Percentiles rank a stretch among this genome's conserved stretches.
Conservation (phyloP, 2,113 vertebrate species). For the Phocoena phocoena region DNA sequence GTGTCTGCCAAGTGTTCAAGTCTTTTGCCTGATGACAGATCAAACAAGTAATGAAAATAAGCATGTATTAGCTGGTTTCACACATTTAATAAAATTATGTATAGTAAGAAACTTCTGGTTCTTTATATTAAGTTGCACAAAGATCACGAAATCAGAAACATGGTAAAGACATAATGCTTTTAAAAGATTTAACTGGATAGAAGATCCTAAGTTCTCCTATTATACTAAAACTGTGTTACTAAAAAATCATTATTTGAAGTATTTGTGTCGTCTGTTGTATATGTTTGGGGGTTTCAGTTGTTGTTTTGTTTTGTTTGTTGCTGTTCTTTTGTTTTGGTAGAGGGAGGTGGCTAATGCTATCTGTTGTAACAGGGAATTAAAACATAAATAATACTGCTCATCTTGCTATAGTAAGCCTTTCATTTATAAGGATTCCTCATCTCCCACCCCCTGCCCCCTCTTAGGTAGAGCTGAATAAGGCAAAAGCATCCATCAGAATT, state of each 20-base stretch:
- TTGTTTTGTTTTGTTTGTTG: background rate
- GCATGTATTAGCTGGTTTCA: background rate
- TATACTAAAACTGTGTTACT: background rate
- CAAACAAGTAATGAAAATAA: background rate
- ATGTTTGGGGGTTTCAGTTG: background rate
- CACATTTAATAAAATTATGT: background rate
- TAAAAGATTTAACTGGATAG: background rate
- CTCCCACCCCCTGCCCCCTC: background rate
- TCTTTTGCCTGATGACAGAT: background rate
- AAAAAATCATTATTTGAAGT: background rate
- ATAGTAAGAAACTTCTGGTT: background rate
- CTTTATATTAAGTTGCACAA: background rate
- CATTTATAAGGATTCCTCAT: background rate
- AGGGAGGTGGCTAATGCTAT: background rate
- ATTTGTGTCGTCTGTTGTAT: background rate
- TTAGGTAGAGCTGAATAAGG: background rate
- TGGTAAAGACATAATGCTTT: background rate
- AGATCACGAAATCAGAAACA: background rate
- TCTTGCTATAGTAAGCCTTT: background rate
- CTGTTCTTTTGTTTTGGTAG: background rate
- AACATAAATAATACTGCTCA: background rate
- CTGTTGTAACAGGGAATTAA: background rate
- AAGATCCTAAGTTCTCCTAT: background rate
- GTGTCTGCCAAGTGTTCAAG: background rate
- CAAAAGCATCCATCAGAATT: background rate